Evolutionary conservation across 2,113 vertebrate species (phyloP).

Genomic region (Thunnus maccoyii): DNA sequence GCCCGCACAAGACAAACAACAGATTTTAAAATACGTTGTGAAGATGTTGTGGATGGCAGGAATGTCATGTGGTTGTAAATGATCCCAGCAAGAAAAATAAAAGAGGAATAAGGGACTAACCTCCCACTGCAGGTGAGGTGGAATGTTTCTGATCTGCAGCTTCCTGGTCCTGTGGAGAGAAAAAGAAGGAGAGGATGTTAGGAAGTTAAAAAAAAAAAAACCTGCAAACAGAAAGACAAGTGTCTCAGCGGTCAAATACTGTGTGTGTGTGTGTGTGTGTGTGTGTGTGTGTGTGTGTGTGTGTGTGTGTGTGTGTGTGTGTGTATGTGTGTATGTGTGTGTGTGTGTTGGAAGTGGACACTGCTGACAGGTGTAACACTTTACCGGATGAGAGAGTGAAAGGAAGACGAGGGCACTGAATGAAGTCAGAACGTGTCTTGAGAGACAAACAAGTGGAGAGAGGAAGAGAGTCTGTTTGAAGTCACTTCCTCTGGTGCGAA

Average conservation of each 20-base stretch:
- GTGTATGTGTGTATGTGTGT: too few relatives aligned
- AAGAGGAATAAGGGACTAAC: conserved; percentile 79
- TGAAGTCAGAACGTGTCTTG: conserved; percentile 33
- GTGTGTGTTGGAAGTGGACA: neutral
- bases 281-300: too few relatives aligned
- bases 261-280: too few relatives aligned
- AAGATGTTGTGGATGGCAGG: neutral
- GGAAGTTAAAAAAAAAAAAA: neutral
- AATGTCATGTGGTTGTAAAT: neutral
- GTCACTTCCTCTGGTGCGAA: neutral
- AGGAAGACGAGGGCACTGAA: conserved; percentile 25
- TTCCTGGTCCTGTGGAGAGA: conserved; percentile 90
- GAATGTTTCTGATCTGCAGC: conserved; percentile 95
- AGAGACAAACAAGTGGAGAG: conserved; percentile 32
- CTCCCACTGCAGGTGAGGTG: conserved; percentile 96
- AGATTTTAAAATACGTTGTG: too few relatives aligned
- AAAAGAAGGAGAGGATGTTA: conserved; percentile 21
- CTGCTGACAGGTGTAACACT: neutral
- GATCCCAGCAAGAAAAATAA: neutral
- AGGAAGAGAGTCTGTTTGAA: neutral
- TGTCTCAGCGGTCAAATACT: too few relatives aligned
- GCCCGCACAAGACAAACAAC: too few relatives aligned
- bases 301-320: too few relatives aligned
- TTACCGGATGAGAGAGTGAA: neutral
- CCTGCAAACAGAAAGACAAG: neutral